Evolutionary conservation across 2,797 vertebrate species (phyloP).

Genomic region (Sebastes trivittatus): DNA sequence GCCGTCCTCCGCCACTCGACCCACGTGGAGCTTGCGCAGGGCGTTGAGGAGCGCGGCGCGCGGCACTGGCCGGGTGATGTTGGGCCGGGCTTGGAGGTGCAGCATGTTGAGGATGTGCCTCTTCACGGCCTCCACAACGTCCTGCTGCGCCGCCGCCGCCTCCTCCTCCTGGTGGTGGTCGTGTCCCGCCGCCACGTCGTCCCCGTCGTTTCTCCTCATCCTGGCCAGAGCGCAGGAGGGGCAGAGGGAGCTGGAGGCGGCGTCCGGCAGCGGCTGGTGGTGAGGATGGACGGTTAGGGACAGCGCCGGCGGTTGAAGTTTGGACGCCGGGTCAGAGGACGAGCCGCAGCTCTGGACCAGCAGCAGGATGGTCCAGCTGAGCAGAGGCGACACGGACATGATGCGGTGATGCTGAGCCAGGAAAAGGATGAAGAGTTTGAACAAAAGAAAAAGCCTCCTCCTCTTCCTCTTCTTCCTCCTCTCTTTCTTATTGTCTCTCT

Average conservation of each 20-base stretch:
- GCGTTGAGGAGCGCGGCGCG: constrained; percentile 96
- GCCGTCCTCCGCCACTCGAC: constrained; percentile 94
- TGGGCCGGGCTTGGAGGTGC: constrained; percentile 94
- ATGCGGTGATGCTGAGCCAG: constrained; percentile 41
- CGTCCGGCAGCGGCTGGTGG: constrained; percentile 76
- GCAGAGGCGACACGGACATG: constrained; percentile 86
- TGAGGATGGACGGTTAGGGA: constrained; percentile 82
- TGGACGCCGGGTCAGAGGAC: constrained; percentile 76
- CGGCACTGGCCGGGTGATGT: constrained; percentile 95
- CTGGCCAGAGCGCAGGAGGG: constrained; percentile 92
- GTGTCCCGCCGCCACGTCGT: constrained; percentile 57
- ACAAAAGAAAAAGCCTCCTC: neutral
- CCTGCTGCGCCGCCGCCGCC: constrained; percentile 83
- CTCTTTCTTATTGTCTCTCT: neutral
- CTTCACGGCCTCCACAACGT: constrained; percentile 99
- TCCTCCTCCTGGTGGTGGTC: constrained; percentile 72
- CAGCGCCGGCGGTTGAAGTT: constrained; percentile 65
- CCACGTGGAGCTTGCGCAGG: constrained; percentile 95
- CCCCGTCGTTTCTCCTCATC: constrained; percentile 82
- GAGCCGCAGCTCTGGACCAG: constrained; percentile 79
- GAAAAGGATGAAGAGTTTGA: neutral
- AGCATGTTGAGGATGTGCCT: constrained; percentile 97
- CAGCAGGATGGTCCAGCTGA: constrained; percentile 89
- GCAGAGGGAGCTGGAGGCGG: constrained; percentile 79
- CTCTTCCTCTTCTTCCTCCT: neutral